Evolutionary conservation across 2,113 vertebrate genomes (phyloP), one percentile per base, ranked within the genome.

Genomic region (Antigone vipio): DNA sequence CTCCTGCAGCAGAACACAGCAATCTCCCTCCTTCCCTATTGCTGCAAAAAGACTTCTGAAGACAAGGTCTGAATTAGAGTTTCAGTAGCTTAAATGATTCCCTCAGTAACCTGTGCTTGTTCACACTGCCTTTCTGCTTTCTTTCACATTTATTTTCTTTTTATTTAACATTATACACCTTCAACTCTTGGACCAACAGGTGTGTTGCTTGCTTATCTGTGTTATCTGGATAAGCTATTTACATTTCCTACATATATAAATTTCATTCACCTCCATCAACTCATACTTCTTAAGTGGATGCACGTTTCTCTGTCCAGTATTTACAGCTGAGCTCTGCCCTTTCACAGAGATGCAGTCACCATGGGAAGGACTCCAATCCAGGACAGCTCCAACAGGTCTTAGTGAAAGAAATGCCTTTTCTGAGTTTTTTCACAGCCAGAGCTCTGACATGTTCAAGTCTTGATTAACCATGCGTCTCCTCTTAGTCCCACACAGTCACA

Each of bases 1-100:
- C 50, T 44, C 10, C 2, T 17, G 32, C 21, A n/a, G 52, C 0
- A 0, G 9, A 63, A 27, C 12, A 0, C 8, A 7, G 17, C 11
- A 26, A 6, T 7, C 11, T 75, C 35, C 7, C 11, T 73, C 30
- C 24, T 53, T 67, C 21, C 34, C 5, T 69, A 2, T 1, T 23
- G 18, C 42, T 81, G 49, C 27, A 52, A 35, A 68, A 84, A n/a
- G 7, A 12, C 27, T 75, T 22, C 3, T 5, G 44, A 87, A 85
- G 22, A 15, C 49, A 66, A 38, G 12, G 17, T 35, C 30, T 63
- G 63, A 76, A 45, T 66, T n/a, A 42, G 13, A n/a, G 12, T 34
- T 47, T 72, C 15, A 12, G 21, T 29, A 62, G 47, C 11, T 85
- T 80, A 76, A 80, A 42, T 32, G 5, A 34, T 47, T 26, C 27